Base-by-base conservation (phyloP, 2,888 invertebrate genomes). In the Auanema sp. region DNA sequence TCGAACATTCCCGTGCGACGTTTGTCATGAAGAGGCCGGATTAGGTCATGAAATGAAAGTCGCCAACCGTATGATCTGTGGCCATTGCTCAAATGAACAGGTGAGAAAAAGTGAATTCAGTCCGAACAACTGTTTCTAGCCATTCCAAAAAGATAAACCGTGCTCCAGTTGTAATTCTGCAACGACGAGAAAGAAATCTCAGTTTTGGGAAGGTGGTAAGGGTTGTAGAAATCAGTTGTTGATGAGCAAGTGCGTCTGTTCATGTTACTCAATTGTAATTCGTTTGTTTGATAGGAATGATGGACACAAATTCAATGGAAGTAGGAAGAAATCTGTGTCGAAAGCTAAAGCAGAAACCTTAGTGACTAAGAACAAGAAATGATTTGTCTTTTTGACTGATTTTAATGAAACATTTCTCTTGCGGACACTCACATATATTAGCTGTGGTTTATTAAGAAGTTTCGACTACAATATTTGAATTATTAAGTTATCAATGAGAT, bases 201-300 rank as follows among this genome's bases (percentile, higher is more conserved):
- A 79, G 6, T 85, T 85, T 76, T 86, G 86, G 86, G 86, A 86
- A 75, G 86, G 86, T 23, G 86, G 86, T 4, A 82, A 80, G 65
- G 86, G 86, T 3, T 86, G 86, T 68, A 75, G 86, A 10, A 84
- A 86, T 76, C 84, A 84, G 69, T 76, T 81, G 5, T 69, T 75
- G 42, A 86, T 86, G 86, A 83, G 82, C 79, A 84, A 73, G 85
- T 85, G 60, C 8, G 33, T 33, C 33, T 33, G 33, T 33, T 33
- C n/a, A n/a, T n/a, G n/a, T 33, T 33, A 3, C 33, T 3, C 3
- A 33, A 33, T 33, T 8, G 8, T 33, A 5, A 5, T 33, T 33
- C 33, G 8, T 33, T 33, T 33, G 8, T 33, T 33, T 33, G 33
- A 5, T 33, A 50, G 50, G 16, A 50, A 50, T 24, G 50, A 50